Percentiles rank a stretch among this genome's conserved stretches.
phyloP scores from a whole-genome alignment of 2,888 invertebrate genomes.

The Calephelis perditalis region DNA sequence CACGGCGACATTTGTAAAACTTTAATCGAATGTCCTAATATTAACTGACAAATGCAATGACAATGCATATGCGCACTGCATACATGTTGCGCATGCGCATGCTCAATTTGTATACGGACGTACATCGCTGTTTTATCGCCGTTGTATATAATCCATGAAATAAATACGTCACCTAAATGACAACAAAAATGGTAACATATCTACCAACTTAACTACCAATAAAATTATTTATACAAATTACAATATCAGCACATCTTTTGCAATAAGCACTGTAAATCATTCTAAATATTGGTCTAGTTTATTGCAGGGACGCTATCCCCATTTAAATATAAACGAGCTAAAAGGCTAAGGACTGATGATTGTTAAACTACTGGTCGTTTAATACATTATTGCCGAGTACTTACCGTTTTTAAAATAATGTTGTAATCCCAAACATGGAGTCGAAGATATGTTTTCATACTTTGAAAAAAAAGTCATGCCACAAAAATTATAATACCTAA shows the following conservation, averaged over 20 bases:
- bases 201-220: slow-evolving; percentile 60
- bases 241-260: slow-evolving; percentile 65
- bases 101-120: not conserved
- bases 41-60: not conserved
- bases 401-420: too few species aligned
- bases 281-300: slow-evolving; percentile 77
- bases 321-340: slow-evolving; percentile 48
- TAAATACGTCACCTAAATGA: slow-evolving; percentile 27
- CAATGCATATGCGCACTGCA: not conserved
- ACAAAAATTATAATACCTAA: too few species aligned
- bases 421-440: too few species aligned
- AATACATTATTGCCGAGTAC: slow-evolving; percentile 4
- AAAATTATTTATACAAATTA: slow-evolving; percentile 57
- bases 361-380: slow-evolving; percentile 30
- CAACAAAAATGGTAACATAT: slow-evolving; percentile 67
- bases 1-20: not conserved
- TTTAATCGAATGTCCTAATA: too few species aligned
- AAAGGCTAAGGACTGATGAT: slow-evolving; percentile 50
- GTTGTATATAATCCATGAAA: slow-evolving; percentile 3
- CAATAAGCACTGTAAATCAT: slow-evolving; percentile 69
- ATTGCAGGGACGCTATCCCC: slow-evolving; percentile 59
- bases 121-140: not conserved
- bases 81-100: not conserved
- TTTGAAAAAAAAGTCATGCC: too few species aligned
- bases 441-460: too few species aligned